Evolutionary conservation across 2,888 invertebrate species (phyloP).

Genomic region (Tillus elongatus): DNA sequence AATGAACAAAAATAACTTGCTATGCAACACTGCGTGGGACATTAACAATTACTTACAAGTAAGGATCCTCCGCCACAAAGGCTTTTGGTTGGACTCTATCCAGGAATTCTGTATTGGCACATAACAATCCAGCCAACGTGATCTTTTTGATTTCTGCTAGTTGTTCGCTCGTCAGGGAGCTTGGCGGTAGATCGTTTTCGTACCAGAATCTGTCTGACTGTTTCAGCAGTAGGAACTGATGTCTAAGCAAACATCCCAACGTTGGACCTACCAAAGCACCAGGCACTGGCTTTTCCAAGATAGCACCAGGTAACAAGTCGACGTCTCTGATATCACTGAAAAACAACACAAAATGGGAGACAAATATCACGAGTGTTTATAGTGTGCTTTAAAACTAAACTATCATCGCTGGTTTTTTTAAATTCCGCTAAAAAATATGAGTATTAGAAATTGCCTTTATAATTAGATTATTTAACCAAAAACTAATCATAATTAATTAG

Average conservation of each 20-base stretch:
- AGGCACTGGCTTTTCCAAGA: slow-evolving; percentile 68
- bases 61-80: slow-evolving; percentile 77
- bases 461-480: too few relatives aligned
- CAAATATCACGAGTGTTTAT: too few relatives aligned
- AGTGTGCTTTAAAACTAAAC: too few relatives aligned
- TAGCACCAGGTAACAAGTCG: slow-evolving; percentile 75
- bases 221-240: slow-evolving; percentile 74
- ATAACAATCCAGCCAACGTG: slow-evolving; percentile 69
- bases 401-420: too few relatives aligned
- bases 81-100: slow-evolving; percentile 73
- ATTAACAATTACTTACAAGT: slow-evolving; percentile 54
- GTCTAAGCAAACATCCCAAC: slow-evolving; percentile 73
- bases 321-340: slow-evolving; percentile 62
- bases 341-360: too few relatives aligned
- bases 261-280: slow-evolving; percentile 84
- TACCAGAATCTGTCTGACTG: slow-evolving; percentile 92
- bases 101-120: slow-evolving; percentile 62
- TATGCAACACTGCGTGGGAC: too few relatives aligned
- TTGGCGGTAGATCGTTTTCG: slow-evolving; percentile 87
- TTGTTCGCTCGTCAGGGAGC: slow-evolving; percentile 68
- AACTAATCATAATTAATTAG: too few relatives aligned
- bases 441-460: too few relatives aligned
- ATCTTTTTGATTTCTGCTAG: slow-evolving; percentile 72
- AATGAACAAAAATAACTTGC: too few relatives aligned
- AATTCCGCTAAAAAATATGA: too few relatives aligned